Conservation (phyloP, 1,140 invertebrate genomes). For the Elymnias hypermnestra region DNA sequence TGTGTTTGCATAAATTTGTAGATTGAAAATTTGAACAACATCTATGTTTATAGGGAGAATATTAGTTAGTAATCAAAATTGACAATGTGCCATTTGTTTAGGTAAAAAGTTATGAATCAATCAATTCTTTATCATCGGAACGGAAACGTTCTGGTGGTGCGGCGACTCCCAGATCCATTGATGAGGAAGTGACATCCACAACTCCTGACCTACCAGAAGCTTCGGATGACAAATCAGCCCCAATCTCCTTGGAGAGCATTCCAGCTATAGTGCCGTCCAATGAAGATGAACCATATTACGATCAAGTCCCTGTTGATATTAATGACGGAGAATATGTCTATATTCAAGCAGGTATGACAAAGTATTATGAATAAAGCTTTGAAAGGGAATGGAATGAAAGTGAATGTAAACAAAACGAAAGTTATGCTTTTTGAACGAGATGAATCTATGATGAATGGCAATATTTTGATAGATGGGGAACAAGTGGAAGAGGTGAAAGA, state of each 20-base stretch:
- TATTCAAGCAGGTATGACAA: constrained; percentile 78
- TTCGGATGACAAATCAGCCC: constrained; percentile 69
- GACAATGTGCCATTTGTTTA: too few relatives aligned
- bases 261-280: constrained; percentile 46
- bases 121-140: constrained; percentile 77
- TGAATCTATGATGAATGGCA: too few relatives aligned
- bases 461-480: too few relatives aligned
- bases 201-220: constrained; percentile 51
- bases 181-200: constrained; percentile 62
- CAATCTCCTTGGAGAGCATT: constrained; percentile 68
- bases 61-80: too few relatives aligned
- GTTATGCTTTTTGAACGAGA: too few relatives aligned
- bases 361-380: too few relatives aligned
- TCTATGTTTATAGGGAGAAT: too few relatives aligned
- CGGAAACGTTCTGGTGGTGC: constrained; percentile 67
- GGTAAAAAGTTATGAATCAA: constrained; percentile 80
- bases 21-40: too few relatives aligned
- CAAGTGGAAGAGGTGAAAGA: too few relatives aligned
- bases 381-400: too few relatives aligned
- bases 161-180: constrained; percentile 66
- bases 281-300: constrained; percentile 86
- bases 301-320: constrained; percentile 87
- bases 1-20: too few relatives aligned
- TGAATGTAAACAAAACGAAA: too few relatives aligned
- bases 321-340: constrained; percentile 87